A percentile compares a stretch with the other conserved stretches of the same genome.
These are phyloP conservation scores for Cheilosia pagana DNA, from an alignment of 2,888 invertebrate species.

Conservation along the genomic window DNA sequence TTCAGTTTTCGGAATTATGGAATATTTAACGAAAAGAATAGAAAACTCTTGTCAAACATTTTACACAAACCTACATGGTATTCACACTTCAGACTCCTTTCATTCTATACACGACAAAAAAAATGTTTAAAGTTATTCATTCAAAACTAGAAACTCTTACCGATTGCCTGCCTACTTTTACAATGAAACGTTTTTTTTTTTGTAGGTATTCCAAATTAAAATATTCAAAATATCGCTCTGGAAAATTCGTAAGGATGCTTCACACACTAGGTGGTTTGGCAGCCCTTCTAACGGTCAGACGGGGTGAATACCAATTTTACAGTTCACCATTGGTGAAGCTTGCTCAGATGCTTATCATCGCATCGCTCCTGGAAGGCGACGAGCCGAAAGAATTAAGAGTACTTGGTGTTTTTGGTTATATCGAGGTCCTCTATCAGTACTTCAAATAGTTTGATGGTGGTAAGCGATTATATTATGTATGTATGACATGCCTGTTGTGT, in stretches of 20 bases:
- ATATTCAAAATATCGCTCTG: constrained; percentile 50
- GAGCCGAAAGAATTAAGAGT: constrained; percentile 70
- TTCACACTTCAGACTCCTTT: constrained; percentile 4
- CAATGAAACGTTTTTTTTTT: constrained; percentile 18
- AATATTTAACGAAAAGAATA: too few relatives aligned
- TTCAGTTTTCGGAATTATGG: too few relatives aligned
- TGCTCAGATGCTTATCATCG: constrained; percentile 64
- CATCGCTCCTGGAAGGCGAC: constrained; percentile 64
- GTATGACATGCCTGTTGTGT: background rate
- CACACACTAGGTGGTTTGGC: constrained; percentile 60
- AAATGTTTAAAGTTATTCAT: constrained; percentile 1
- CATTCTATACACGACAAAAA: background rate
- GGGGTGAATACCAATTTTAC: constrained; percentile 70
- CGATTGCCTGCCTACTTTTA: background rate
- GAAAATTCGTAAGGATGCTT: constrained; percentile 53
- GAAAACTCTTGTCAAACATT: too few relatives aligned
- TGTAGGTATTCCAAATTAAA: constrained; percentile 39
- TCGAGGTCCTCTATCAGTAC: constrained; percentile 56
- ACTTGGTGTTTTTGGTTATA: constrained; percentile 60
- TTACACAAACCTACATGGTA: background rate
- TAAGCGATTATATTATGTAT: constrained; percentile 44
- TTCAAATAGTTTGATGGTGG: constrained; percentile 70
- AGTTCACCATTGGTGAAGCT: constrained; percentile 26
- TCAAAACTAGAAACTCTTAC: constrained; percentile 1
- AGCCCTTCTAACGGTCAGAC: constrained; percentile 71